Evolutionary conservation across 2,797 vertebrate genomes (phyloP), one percentile per base, ranked within the genome.

Genomic region (Gorsachius magnificus): DNA sequence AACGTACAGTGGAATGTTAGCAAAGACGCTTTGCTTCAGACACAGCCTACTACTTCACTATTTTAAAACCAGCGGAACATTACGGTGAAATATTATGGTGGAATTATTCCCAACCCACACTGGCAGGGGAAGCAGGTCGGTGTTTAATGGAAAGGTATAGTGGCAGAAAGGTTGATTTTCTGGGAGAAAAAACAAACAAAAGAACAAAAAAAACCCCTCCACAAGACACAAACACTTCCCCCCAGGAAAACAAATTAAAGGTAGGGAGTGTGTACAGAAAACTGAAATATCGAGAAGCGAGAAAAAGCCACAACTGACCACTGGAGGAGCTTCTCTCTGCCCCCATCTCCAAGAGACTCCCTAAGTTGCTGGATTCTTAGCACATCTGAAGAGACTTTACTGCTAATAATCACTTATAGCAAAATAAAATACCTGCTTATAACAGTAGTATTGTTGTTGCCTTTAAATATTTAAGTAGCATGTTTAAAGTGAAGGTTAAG

Each of bases 281-380:
- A 9, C 14, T 33, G 38, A 28, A 54, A 28, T 1, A n/a, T 43
- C 7, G 13, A 36, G 13, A 36, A 58, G 2, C 1, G 8, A 58
- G 16, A 4, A 22, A 36, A 35, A 56, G 22, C 5, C 18, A 19
- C 15, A 38, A 16, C 3, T n/a, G 33, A 60, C 21, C 13, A 3
- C 16, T 2, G 0, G 1, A 15, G 28, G 45, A 13, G 17, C 29
- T 65, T 31, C 65, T 46, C 17, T 22, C 4, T 8, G 43, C 25
- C 26, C 26, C 63, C 43, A 11, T 33, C 19, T 43, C 33, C 56
- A 28, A 43, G 31, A 13, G 5, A 6, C 17, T n/a, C 13, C 8
- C 18, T 6, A 25, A 43, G 36, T 12, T 5, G 0, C 7, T 17
- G 13, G 43, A 24, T 36, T 70, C 22, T 48, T 6, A 31, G 25